Base-by-base conservation (phyloP, 2,113 vertebrate species). In the Regulus satrapa region DNA sequence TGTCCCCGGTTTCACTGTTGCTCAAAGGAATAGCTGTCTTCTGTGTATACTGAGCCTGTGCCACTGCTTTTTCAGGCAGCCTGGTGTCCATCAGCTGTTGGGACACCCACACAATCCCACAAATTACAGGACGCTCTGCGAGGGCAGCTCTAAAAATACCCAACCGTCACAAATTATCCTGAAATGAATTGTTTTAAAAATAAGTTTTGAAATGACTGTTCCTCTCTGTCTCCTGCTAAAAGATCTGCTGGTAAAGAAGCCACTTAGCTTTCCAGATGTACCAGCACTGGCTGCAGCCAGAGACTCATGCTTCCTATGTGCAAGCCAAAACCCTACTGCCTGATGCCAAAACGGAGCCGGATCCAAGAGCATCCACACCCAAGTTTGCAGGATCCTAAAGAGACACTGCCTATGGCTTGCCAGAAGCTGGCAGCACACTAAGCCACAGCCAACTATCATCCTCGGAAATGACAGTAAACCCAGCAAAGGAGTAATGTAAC, bases 131-230 rank as follows among this genome's bases (percentile, higher is more conserved):
- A 95, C 94, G 91, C 90, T 93, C 51, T 95, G 92, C 75, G 94
- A 94, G 54, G 92, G 92, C 6, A 18, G 78, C 55, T 96, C 97
- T 97, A 97, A 97, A 97, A 97, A 97, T 97, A 97, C 66, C 88
- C 81, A 95, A 86, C 51, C 96, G 74, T 96, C 94, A 96, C 92
- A 94, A 97, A 97, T 96, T 95, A 97, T 92, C 92, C 88, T 88
- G 80, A 97, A 97, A 95, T 88, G 92, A 98, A 98, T 97, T 98
- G 94, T 97, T 97, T 97, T 98, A 97, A 98, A 98, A 98, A 98
- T 97, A 98, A 97, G 78, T 63, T 95, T 95, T 94, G 81, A 97
- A 96, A 97, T 94, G 21, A 97, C 95, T 97, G 69, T 95, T 95
- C 72, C 93, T 95, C 75, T 96, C 90, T 81, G 90, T 97, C 95